A percentile compares a stretch with the other conserved stretches of the same genome.
phyloP scores from a whole-genome alignment of 2,113 vertebrate genomes.

The Turdus rufiventris region DNA sequence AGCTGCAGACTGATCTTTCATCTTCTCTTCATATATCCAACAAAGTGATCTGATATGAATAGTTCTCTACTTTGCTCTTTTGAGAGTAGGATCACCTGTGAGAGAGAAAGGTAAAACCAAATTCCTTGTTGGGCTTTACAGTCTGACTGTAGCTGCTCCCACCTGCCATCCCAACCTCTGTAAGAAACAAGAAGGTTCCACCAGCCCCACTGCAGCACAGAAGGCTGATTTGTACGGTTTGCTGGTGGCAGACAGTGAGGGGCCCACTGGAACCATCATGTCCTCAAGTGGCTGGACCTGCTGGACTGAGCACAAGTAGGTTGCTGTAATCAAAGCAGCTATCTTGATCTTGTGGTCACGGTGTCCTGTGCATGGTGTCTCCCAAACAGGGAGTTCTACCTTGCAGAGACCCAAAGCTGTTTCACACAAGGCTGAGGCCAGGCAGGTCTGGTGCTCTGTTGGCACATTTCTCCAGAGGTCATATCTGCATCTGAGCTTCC shows the following conservation, averaged over 20 bases:
- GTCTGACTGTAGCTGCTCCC: neutral
- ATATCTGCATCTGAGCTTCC: neutral
- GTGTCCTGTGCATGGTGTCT: rapidly evolving
- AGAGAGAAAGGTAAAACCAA: neutral
- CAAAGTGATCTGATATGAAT: neutral
- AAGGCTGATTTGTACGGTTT: neutral
- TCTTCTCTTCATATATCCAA: neutral
- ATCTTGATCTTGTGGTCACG: neutral
- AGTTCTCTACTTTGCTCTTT: neutral
- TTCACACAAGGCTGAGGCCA: neutral
- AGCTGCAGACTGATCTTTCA: neutral
- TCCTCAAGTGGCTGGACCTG: neutral
- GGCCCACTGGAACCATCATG: neutral
- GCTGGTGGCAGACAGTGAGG: neutral
- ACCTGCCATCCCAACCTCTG: neutral
- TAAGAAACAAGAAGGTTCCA: neutral
- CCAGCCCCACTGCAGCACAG: neutral
- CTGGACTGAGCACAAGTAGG: neutral
- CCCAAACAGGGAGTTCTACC: neutral
- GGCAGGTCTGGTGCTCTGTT: neutral
- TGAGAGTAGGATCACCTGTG: neutral
- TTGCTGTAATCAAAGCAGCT: neutral
- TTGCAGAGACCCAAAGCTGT: neutral
- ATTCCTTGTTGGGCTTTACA: rapidly evolving
- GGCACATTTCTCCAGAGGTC: neutral